A percentile compares a stretch with the other conserved stretches of the same genome.
Evolutionary conservation across 2,888 invertebrate species (phyloP).

Genomic region (Harmothoe impar): DNA sequence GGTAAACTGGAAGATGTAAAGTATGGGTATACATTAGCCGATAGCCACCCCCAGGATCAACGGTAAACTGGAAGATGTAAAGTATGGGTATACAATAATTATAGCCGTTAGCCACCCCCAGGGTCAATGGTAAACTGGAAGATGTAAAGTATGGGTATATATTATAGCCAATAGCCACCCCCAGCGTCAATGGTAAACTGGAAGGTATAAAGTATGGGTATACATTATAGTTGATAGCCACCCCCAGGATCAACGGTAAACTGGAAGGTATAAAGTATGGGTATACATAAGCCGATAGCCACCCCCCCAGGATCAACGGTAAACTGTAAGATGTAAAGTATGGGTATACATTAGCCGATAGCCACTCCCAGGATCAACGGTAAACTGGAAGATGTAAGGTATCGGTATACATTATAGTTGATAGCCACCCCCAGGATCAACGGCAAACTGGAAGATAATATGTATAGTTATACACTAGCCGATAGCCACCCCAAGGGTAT

Average conservation of each 20-base stretch:
- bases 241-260: not conserved
- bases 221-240: not conserved
- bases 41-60: not conserved
- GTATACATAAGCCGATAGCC: not conserved
- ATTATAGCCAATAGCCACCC: not conserved
- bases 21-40: not conserved
- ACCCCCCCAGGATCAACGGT: not conserved
- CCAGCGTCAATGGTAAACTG: constrained; percentile 19
- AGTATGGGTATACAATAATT: not conserved
- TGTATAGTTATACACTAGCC: not conserved
- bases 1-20: not conserved
- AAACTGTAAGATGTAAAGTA: not conserved
- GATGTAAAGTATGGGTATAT: not conserved
- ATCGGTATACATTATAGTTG: not conserved
- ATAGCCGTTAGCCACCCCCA: not conserved
- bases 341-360: not conserved
- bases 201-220: not conserved
- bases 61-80: not conserved
- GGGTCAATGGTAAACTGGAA: not conserved
- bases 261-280: not conserved
- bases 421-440: not conserved
- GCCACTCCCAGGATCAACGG: constrained; percentile 24
- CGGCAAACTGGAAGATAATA: not conserved
- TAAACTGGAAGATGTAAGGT: not conserved
- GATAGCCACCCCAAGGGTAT: not conserved